Evolutionary conservation across 2,797 vertebrate genomes (phyloP), one percentile per base, ranked within the genome.

Genomic region (Dipus sagitta): DNA sequence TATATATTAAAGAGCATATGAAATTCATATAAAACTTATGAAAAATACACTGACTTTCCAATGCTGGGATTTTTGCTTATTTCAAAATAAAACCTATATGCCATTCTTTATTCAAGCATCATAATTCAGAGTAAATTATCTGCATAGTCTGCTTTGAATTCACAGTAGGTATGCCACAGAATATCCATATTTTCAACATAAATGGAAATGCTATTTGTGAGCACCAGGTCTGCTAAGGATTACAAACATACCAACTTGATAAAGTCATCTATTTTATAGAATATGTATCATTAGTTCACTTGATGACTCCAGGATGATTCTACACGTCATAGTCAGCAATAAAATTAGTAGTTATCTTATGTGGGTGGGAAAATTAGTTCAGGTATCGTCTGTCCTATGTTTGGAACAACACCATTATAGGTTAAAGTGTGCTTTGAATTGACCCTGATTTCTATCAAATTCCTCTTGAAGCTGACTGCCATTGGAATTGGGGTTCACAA

Each of bases 341-440:
- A 84, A 92, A 58, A 38, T 93, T 87, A 67, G n/a, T 74, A 91
- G 24, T 26, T 20, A 65, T 68, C 84, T 89, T 54, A 87, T 90
- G 9, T 88, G 12, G 38, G 34, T 79, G n/a, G 58, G 32, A 90
- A 79, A 82, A 62, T 20, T 24, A 81, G n/a, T 58, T 79, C 72
- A 6, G 17, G 70, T 65, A 76, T 90, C 42, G 62, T 83, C 20
- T 72, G 17, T 79, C 78, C 60, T 38, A 0, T 23, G 34, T 67
- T 54, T 86, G 18, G 24, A 74, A 78, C 11, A 47, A 28, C 6
- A 79, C 14, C 38, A 81, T 86, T 87, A 71, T 21, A 91, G 71
- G 71, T 82, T 93, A 85, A 78, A 81, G 74, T 71, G 76, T 75
- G 34, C 30, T 24, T 95, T 92, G 87, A 89, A 67, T 92, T 90